Conservation (phyloP, 1,140 invertebrate genomes). For the Trypoxylus dichotomus region DNA sequence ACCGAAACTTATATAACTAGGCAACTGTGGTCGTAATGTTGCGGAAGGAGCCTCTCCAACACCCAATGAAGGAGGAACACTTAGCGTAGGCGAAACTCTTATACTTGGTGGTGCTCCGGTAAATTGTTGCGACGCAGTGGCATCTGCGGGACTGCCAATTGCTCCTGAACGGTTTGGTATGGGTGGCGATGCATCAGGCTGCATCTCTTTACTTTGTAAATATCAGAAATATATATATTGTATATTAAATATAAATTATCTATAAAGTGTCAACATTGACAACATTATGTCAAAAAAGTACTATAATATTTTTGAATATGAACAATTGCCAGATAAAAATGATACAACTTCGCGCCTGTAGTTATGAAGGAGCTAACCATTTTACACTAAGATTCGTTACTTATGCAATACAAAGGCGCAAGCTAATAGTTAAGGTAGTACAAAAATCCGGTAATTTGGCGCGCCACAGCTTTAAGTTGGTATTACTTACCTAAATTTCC, state of each 20-base stretch:
- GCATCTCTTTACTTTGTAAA: background rate
- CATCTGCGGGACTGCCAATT: background rate
- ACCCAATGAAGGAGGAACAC: background rate
- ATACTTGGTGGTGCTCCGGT: background rate
- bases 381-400: too few species aligned
- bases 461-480: too few species aligned
- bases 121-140: background rate
- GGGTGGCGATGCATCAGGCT: background rate
- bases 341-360: too few species aligned
- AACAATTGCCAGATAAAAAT: background rate
- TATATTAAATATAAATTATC: background rate
- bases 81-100: background rate
- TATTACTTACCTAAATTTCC: too few species aligned
- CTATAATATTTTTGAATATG: too few species aligned
- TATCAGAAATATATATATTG: background rate
- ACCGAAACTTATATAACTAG: slow-evolving; percentile 26
- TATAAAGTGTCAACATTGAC: background rate
- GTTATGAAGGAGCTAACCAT: too few species aligned
- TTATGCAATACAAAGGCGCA: too few species aligned
- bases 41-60: background rate
- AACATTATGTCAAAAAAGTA: background rate
- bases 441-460: too few species aligned
- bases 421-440: too few species aligned
- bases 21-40: background rate
- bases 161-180: background rate